Evolutionary conservation across 2,797 vertebrate species (phyloP), one percentile per base, ranked within the genome.

Genomic region (Mormyrops attenuatus): DNA sequence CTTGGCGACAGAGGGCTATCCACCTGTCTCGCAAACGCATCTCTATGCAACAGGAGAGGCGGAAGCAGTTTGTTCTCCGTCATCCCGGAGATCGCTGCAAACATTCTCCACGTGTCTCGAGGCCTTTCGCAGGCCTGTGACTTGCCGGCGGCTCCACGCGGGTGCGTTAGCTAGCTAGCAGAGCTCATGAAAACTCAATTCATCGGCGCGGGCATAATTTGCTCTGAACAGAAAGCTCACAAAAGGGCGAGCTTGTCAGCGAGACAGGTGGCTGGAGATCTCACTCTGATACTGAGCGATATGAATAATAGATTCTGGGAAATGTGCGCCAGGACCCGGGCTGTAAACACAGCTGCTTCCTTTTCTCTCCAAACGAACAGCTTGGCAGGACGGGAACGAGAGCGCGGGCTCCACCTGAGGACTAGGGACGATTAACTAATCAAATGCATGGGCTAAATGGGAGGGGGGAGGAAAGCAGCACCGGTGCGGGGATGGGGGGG

Each of bases 261-360:
- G 97, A 99, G 98, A 99, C 98, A 99, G 98, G 98, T 99, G 98
- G 98, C 97, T 97, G 97, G 97, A 99, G 98, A 99, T 99, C 98
- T 98, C 97, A 98, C 98, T 97, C 97, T 98, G 98, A 99, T 99
- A 99, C 97, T 98, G 97, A 98, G 98, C 97, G 98, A 99, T 99
- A 99, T 99, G 98, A 99, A 99, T 99, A 99, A 99, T 99, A 99
- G 98, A 99, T 99, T 99, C 97, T 98, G 97, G 97, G 98, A 99
- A 99, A 98, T 98, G 97, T 98, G 98, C 98, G 98, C 98, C 98
- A 99, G 98, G 97, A 98, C 97, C 97, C 97, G 97, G 97, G 97
- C 97, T 97, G 98, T 99, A 99, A 99, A 99, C 98, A 99, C 98
- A 99, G 98, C 98, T 99, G 98, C 98, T 97, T 99, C 97, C 96